Percentiles rank a stretch among this genome's conserved stretches.
Evolutionary conservation across 2,113 vertebrate species (phyloP).

Genomic region (Bettongia penicillata): DNA sequence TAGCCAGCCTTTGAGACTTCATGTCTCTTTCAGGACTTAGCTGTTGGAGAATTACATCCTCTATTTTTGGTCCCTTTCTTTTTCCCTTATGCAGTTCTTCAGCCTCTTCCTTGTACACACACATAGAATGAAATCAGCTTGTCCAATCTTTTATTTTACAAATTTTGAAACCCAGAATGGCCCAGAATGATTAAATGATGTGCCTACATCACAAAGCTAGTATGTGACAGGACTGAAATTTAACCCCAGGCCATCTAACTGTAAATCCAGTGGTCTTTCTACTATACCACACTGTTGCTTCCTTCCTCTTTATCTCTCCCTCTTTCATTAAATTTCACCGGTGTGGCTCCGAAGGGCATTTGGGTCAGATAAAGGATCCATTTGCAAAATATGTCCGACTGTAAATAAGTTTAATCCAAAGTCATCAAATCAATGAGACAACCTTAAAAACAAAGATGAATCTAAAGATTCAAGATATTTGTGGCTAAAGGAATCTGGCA

Average conservation of each 20-base stretch:
- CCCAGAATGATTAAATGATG: not conserved
- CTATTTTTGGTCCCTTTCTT: not conserved
- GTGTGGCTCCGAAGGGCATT: not conserved
- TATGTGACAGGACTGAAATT: not conserved
- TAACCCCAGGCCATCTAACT: not conserved
- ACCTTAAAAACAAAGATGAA: not conserved
- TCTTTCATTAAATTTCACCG: not conserved
- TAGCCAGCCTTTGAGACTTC: not conserved
- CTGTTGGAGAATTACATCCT: not conserved
- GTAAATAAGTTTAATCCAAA: not conserved
- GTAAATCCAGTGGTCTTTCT: not conserved
- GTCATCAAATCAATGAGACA: not conserved
- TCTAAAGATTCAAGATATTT: not conserved
- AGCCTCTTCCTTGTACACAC: not conserved
- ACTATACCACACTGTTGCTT: not conserved
- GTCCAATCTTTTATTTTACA: not conserved
- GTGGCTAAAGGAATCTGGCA: not conserved
- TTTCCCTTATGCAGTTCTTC: not conserved
- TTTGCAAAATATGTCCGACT: not conserved
- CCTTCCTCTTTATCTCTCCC: rapidly evolving
- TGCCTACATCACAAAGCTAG: not conserved
- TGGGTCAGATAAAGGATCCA: not conserved
- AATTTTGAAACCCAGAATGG: not conserved
- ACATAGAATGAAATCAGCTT: not conserved
- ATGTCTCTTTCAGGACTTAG: not conserved